Evolutionary conservation across 2,797 vertebrate species (phyloP).

Genomic region (Pteronotus mesoamericanus): DNA sequence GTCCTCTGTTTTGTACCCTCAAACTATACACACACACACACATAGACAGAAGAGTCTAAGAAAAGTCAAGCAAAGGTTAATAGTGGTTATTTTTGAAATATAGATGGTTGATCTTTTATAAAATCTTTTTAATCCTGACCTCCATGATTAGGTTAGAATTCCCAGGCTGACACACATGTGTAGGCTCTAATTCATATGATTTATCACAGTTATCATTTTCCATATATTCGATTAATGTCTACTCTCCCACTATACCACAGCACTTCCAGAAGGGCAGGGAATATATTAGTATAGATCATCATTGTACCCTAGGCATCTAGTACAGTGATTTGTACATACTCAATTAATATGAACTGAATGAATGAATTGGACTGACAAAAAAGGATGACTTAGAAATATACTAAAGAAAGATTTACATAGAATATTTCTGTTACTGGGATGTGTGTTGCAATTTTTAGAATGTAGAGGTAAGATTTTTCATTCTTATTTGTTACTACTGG

Average conservation of each 20-base stretch:
- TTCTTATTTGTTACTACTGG: background rate
- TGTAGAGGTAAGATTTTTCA: background rate
- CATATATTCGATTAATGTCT: background rate
- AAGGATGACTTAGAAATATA: background rate
- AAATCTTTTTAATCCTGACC: background rate
- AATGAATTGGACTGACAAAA: background rate
- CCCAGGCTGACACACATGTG: background rate
- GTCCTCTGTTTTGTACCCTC: background rate
- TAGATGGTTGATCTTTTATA: background rate
- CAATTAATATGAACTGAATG: background rate
- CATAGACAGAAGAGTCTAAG: background rate
- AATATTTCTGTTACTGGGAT: background rate
- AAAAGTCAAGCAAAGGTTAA: conserved; percentile 19
- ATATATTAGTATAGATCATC: background rate
- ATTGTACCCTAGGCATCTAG: background rate
- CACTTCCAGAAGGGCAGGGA: background rate
- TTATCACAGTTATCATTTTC: background rate
- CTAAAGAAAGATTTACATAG: background rate
- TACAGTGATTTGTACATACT: background rate
- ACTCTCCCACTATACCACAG: background rate
- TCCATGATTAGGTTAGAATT: background rate
- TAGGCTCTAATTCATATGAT: background rate
- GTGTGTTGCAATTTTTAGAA: background rate
- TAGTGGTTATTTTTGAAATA: background rate
- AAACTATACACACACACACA: background rate